Evolutionary conservation across 2,888 invertebrate species (phyloP).

Genomic region (Drosophila lutescens): DNA sequence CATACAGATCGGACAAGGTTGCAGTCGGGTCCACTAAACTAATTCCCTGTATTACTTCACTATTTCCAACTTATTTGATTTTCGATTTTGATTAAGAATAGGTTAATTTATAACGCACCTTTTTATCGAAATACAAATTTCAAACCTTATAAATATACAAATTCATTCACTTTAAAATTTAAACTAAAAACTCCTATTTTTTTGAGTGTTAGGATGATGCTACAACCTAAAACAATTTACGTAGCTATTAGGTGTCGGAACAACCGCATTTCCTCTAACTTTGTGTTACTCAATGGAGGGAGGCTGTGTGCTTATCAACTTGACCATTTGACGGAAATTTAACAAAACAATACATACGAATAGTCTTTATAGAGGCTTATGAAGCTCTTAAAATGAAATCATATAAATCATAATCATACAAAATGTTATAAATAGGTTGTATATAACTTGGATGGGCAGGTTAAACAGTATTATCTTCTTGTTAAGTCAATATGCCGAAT

Average conservation of each 20-base stretch:
- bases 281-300: neutral
- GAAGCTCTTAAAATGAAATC: neutral
- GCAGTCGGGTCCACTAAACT: neutral
- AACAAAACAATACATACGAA: neutral
- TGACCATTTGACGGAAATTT: conserved; percentile 6
- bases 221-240: too few species aligned
- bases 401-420: too few species aligned
- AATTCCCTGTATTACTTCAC: conserved; percentile 13
- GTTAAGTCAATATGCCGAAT: conserved; percentile 31
- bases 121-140: neutral
- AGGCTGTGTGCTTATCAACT: conserved; percentile 16
- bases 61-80: neutral
- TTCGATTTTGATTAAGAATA: neutral
- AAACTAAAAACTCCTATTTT: too few species aligned
- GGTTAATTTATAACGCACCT: neutral
- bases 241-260: neutral
- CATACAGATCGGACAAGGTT: neutral
- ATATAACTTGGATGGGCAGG: neutral
- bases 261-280: conserved; percentile 5
- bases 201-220: neutral
- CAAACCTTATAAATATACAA: too few species aligned
- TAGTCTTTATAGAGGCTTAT: neutral
- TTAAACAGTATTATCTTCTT: neutral
- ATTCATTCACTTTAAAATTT: too few species aligned
- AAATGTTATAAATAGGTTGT: neutral